Evolutionary conservation across 1,140 invertebrate species (phyloP).

Genomic region (Bathynomus jamesi): DNA sequence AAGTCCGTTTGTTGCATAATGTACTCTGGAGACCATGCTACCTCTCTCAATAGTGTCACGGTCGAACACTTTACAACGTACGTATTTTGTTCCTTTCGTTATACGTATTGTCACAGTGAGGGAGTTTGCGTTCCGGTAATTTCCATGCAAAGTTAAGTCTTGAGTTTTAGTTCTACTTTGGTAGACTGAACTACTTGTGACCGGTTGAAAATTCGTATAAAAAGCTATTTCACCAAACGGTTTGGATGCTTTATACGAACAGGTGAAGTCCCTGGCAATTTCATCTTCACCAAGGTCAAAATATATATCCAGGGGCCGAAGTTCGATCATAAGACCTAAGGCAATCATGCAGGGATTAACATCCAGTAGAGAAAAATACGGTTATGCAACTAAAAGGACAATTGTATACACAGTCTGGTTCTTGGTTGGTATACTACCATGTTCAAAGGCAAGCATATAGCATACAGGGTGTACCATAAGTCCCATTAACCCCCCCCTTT

Average conservation of each 20-base stretch:
- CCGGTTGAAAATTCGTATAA: not conserved
- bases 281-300: conserved; percentile 15
- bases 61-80: not conserved
- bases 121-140: not conserved
- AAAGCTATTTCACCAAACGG: conserved; percentile 12
- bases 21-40: not conserved
- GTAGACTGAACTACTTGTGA: not conserved
- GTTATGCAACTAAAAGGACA: too few relatives aligned
- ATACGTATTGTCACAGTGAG: not conserved
- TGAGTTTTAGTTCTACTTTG: not conserved
- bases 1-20: not conserved
- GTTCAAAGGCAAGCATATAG: too few relatives aligned
- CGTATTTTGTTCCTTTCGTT: not conserved
- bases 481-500: too few relatives aligned
- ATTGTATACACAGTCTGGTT: too few relatives aligned
- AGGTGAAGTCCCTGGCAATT: conserved; percentile 20
- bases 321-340: conserved; percentile 28
- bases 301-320: conserved; percentile 24
- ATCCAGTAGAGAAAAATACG: too few relatives aligned
- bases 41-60: not conserved
- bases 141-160: not conserved
- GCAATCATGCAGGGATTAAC: not conserved
- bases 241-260: conserved; percentile 27
- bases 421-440: too few relatives aligned
- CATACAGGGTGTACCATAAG: too few relatives aligned